phyloP scores from a whole-genome alignment of 2,113 vertebrate species.

The Rhodinocichla rosea region DNA sequence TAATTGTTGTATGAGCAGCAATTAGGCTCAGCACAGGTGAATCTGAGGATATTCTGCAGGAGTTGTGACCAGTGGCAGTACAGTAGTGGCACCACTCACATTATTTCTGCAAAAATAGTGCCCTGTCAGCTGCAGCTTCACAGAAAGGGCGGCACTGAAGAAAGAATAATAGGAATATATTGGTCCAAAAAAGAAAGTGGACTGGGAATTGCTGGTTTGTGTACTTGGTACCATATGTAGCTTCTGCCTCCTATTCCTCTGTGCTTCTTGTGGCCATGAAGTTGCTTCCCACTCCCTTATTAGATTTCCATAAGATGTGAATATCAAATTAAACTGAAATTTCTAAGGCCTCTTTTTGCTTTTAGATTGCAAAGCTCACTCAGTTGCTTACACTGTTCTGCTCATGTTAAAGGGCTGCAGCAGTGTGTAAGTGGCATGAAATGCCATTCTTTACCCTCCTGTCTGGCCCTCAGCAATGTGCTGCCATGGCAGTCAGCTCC shows the following conservation, averaged over 20 bases:
- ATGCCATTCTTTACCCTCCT: not conserved
- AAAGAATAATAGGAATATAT: not conserved
- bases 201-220: not conserved
- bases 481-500: not conserved
- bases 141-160: not conserved
- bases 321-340: not conserved
- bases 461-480: not conserved
- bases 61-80: not conserved
- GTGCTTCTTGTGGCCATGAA: fast-evolving
- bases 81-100: not conserved
- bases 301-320: not conserved
- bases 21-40: not conserved
- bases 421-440: not conserved
- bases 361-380: not conserved
- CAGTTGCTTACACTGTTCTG: not conserved
- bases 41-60: not conserved
- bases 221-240: not conserved
- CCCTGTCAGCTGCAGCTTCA: not conserved
- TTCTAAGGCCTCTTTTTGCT: not conserved
- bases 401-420: not conserved
- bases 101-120: not conserved
- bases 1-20: not conserved
- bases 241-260: not conserved
- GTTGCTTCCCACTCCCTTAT: not conserved
- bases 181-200: not conserved